Evolutionary conservation across 2,113 vertebrate genomes (phyloP).

Genomic region (Eulemur rufifrons): DNA sequence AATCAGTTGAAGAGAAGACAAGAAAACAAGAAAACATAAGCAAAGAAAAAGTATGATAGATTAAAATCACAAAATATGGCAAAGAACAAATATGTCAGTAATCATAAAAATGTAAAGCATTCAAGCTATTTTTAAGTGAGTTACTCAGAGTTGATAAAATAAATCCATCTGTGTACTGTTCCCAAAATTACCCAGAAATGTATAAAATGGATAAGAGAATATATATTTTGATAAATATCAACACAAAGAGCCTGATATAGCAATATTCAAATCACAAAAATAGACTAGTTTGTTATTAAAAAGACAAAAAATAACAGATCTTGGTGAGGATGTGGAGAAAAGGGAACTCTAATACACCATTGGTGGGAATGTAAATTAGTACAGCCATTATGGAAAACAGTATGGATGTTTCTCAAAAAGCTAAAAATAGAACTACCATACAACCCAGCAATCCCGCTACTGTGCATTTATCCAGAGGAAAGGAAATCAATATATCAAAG

Average conservation of each 20-base stretch:
- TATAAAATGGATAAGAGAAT: neutral
- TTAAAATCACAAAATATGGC: neutral
- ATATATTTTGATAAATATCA: constrained; percentile 17
- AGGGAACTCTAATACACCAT: neutral
- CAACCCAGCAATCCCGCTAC: neutral
- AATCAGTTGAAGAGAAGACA: neutral
- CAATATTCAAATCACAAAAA: constrained; percentile 22
- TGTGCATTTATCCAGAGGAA: neutral
- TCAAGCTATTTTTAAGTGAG: constrained; percentile 16
- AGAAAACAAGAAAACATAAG: neutral
- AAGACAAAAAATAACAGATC: neutral
- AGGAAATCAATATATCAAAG: neutral
- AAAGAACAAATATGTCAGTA: constrained; percentile 13
- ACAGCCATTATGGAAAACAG: neutral
- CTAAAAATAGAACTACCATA: neutral
- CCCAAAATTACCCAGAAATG: constrained; percentile 16
- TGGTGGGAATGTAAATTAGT: neutral
- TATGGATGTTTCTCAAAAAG: neutral
- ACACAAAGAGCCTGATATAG: neutral
- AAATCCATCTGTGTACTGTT: neutral
- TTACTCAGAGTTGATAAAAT: neutral
- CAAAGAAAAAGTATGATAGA: neutral
- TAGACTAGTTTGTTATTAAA: neutral
- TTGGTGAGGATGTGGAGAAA: neutral
- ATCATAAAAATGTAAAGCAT: constrained; percentile 24